Evolutionary conservation across 2,888 invertebrate genomes (phyloP).

Genomic region (Dinocampus coccinellae): DNA sequence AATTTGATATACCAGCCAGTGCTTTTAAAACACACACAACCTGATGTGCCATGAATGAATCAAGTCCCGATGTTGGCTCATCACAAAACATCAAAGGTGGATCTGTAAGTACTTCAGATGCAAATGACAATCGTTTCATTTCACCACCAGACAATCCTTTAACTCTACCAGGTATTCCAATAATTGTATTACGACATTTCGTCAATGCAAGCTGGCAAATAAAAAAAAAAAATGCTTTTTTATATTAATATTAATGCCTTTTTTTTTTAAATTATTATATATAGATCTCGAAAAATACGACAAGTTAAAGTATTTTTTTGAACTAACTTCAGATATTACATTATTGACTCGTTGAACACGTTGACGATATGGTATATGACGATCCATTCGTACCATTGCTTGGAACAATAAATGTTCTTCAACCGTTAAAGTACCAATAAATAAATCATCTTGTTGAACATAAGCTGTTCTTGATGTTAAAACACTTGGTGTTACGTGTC

Average conservation of each 20-base stretch:
- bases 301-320: background rate
- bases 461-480: slow-evolving; percentile 87
- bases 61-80: slow-evolving; percentile 96
- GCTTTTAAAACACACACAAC: slow-evolving; percentile 81
- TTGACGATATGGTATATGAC: slow-evolving; percentile 79
- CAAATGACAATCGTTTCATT: slow-evolving; percentile 94
- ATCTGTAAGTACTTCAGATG: slow-evolving; percentile 96
- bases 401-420: slow-evolving; percentile 88
- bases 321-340: slow-evolving; percentile 84
- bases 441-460: slow-evolving; percentile 94
- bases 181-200: slow-evolving; percentile 91
- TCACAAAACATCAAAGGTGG: slow-evolving; percentile 97
- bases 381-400: slow-evolving; percentile 90
- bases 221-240: background rate
- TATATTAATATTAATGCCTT: background rate
- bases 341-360: slow-evolving; percentile 86
- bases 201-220: slow-evolving; percentile 79
- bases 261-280: too few relatives aligned
- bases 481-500: slow-evolving; percentile 78
- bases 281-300: background rate
- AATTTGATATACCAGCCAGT: slow-evolving; percentile 71
- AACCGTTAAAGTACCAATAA: slow-evolving; percentile 91
- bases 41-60: slow-evolving; percentile 96
- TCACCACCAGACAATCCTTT: slow-evolving; percentile 98
- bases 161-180: slow-evolving; percentile 88